Conservation (phyloP, 2,113 vertebrate species). For the Tympanuchus pallidicinctus region DNA sequence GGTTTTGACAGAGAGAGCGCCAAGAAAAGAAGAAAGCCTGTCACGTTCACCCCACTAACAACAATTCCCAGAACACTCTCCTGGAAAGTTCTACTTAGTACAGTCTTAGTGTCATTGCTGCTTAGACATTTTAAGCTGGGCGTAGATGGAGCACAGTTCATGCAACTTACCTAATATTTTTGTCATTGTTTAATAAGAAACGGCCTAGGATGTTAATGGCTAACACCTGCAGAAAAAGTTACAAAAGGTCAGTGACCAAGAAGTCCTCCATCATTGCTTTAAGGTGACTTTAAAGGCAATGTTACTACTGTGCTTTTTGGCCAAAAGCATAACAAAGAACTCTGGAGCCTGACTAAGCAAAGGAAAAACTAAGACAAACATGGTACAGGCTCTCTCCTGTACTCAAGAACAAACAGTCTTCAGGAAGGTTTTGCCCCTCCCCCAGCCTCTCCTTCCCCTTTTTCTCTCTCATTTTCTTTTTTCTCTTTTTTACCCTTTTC, state of each 20-base stretch:
- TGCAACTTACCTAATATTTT: slow-evolving; percentile 92
- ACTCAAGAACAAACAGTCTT: background rate
- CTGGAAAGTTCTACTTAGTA: background rate
- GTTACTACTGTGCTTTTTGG: fast-evolving
- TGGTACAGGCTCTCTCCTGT: background rate
- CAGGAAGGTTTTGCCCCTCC: background rate
- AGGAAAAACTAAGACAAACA: background rate
- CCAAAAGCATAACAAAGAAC: background rate
- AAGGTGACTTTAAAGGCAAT: background rate
- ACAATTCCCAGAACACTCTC: background rate
- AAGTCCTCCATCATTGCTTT: background rate
- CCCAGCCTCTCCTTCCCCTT: no score
- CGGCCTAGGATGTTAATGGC: slow-evolving; percentile 99
- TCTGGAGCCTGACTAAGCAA: background rate
- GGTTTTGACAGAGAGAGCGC: background rate
- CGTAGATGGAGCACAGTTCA: background rate
- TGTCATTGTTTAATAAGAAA: slow-evolving; percentile 98
- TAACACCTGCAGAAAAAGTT: slow-evolving; percentile 87
- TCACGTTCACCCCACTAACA: background rate
- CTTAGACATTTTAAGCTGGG: background rate
- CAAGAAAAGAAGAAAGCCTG: background rate
- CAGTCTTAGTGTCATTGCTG: background rate
- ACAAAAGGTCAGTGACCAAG: slow-evolving; percentile 23
- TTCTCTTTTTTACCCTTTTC: no score
- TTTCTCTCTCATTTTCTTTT: no score